Base-by-base conservation (phyloP, 2,797 vertebrate species). In the Avahi laniger region DNA sequence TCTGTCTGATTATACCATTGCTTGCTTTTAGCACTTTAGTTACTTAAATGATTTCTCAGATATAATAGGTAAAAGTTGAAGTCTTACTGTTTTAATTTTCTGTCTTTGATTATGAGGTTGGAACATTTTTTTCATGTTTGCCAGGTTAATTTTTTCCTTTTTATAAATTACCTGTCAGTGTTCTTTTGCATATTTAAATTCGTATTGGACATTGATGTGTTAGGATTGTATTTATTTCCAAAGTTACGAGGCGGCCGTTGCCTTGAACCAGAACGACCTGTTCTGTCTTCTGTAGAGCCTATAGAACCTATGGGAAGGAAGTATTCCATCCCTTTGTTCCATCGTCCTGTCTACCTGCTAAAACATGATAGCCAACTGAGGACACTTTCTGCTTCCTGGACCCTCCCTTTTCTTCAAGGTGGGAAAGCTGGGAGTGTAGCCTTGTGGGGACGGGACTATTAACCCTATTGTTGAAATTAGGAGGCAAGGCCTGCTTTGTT, bases 61-160 rank as follows among this genome's bases (percentile, higher is more conserved):
- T 28, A 59, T 41, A 86, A 22, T n/a, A 72, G 38, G 76, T 70
- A 33, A 52, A 78, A 92, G 6, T 48, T 3, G 2, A 28, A 70
- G 41, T 70, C 35, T 59, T 81, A 59, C 43, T 43, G 28, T 92
- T 95, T 93, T 69, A 76, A n/a, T 89, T 83, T 84, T 82, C n/a
- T 89, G 0, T 63, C 90, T 78, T 86, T 12, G 26, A 52, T 89
- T 78, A 43, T 41, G 24, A 94, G 7, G 52, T 79, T 81, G 73
- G 92, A 73, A 80, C 38, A 80, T 57, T 59, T 78, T 83, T 90
- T 88, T 87, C 30, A 11, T 73, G 61, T 95, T 89, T 89, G 18
- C 43, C 48, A 79, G 89, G 63, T 70, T 93, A 76, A 69, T 63
- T 84, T 94, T 73, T 20, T 7, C 54, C 26, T 63, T 81, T 95